A percentile compares a stretch with the other conserved stretches of the same genome.
Conservation (phyloP, 2,797 vertebrate species). For the Siniperca obscura region DNA sequence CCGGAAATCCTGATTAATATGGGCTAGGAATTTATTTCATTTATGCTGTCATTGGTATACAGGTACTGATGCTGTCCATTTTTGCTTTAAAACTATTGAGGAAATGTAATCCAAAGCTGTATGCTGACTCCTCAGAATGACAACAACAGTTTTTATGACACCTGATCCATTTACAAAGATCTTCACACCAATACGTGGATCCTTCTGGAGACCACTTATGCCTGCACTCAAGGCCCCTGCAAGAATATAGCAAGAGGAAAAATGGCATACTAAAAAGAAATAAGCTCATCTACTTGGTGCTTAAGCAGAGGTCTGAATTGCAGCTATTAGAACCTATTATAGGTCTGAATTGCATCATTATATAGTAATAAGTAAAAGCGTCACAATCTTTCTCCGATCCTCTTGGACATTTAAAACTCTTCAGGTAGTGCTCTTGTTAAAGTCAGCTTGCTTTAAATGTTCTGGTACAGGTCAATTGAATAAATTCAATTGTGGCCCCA, state of each 20-base stretch:
- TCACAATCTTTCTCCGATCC: slow-evolving; percentile 33
- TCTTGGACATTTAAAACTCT: slow-evolving; percentile 55
- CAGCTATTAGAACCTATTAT: slow-evolving; percentile 58
- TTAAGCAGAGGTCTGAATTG: slow-evolving; percentile 49
- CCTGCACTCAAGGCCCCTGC: slow-evolving; percentile 19
- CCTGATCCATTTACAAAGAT: slow-evolving; percentile 21
- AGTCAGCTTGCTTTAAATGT: slow-evolving; percentile 63
- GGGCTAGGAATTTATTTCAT: neutral
- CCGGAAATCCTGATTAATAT: no score
- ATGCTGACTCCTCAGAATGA: neutral
- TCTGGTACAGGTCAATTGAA: slow-evolving; percentile 68
- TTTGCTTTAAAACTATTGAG: neutral
- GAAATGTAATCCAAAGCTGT: neutral
- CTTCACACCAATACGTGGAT: neutral
- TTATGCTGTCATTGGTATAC: neutral
- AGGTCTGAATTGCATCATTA: slow-evolving; percentile 61
- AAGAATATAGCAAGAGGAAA: slow-evolving; percentile 17
- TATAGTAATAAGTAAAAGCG: slow-evolving; percentile 51
- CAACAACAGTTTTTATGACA: slow-evolving; percentile 25
- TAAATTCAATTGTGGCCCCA: slow-evolving; percentile 72
- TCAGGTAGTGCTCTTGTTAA: slow-evolving; percentile 54
- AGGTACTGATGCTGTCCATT: neutral
- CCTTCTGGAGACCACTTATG: slow-evolving; percentile 16
- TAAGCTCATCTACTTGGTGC: slow-evolving; percentile 41
- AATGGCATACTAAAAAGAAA: slow-evolving; percentile 53